Base-by-base conservation (phyloP, 2,888 invertebrate genomes). In the Argyra leucocephala region DNA sequence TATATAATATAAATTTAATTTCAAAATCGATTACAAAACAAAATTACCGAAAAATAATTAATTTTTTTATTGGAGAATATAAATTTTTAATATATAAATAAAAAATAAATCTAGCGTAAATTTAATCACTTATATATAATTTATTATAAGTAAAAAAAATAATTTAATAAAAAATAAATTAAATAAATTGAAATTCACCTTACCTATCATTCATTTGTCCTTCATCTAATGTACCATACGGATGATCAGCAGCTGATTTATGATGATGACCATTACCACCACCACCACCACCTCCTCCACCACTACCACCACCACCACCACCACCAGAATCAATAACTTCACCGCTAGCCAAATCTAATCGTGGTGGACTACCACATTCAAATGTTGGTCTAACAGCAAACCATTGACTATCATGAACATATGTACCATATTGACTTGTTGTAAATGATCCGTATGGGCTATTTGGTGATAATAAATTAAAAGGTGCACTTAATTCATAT, bases 401-500 rank as follows among this genome's bases (percentile, higher is more conserved):
- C 74, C 90, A 82, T 71, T 89, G 88, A 12, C 85, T 84, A 69
- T 90, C 91, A 76, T 90, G 90, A 37, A 82, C 82, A 70, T 86
- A 85, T 9, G 86, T 84, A 36, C 88, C 86, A 73, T 88, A 88
- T 70, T 85, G 82, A 68, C 84, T 80, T 24, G 85, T 83, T 48
- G 85, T 83, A 72, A 88, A 88, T 62, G 83, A 83, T 15, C 87
- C 85, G 69, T 88, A 88, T 0, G 85, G 85, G 67, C 84, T 83
- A 63, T 85, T 82, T 0, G 89, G 87, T 65, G 89, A 89, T 57
- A 91, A 81, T 48, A 91, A 79, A 74, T 86, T 88, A 66, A 88
- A 80, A 74, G 91, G 91, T 12, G 90, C 87, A 22, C 88, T 86
- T 21, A 91, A 77, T 73, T 91, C 91, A 75, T 90, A 90, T 0